These are phyloP conservation scores for Lasius fuliginosus DNA, from an alignment of 2,888 invertebrate genomes.

Conservation along the genomic window DNA sequence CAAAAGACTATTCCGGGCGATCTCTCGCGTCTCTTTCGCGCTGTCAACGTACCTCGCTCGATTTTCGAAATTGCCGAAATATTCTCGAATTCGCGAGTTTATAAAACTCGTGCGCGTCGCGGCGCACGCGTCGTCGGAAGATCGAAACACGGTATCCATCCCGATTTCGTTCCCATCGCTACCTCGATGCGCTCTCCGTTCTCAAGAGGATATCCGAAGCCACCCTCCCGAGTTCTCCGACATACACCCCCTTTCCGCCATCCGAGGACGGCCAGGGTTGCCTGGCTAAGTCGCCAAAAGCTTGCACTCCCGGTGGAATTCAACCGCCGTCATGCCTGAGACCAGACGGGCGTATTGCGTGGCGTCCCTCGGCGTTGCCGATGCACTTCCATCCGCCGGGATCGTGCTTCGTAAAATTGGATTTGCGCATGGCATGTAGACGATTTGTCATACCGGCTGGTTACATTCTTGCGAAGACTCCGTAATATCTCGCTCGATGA, in stretches of 20 bases:
- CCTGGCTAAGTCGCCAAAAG: slow-evolving; percentile 76
- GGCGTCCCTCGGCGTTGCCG: slow-evolving; percentile 70
- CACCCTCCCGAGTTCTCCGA: slow-evolving; percentile 51
- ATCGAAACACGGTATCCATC: slow-evolving; percentile 19
- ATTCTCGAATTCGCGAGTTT: slow-evolving; percentile 17
- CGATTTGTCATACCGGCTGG: slow-evolving; percentile 65
- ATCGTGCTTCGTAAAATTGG: slow-evolving; percentile 76
- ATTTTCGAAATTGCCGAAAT: slow-evolving; percentile 35
- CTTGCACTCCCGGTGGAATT: slow-evolving; percentile 74
- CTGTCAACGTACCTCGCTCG: not conserved
- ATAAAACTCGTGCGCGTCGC: slow-evolving; percentile 35
- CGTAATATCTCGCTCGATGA: slow-evolving; percentile 54
- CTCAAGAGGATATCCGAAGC: slow-evolving; percentile 57
- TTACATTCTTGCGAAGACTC: slow-evolving; percentile 53
- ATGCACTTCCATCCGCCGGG: slow-evolving; percentile 74
- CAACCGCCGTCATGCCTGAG: slow-evolving; percentile 72
- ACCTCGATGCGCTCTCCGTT: slow-evolving; percentile 42
- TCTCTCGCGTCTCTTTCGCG: not conserved
- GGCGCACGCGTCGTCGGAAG: slow-evolving; percentile 41
- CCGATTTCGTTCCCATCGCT: slow-evolving; percentile 45
- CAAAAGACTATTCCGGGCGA: slow-evolving; percentile 26
- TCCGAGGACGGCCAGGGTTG: slow-evolving; percentile 68
- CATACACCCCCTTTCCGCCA: slow-evolving; percentile 51
- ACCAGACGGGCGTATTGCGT: slow-evolving; percentile 71
- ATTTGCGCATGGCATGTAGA: slow-evolving; percentile 69